These are phyloP conservation scores for Cairina moschata DNA, from an alignment of 2,113 vertebrate genomes.

Conservation along the genomic window DNA sequence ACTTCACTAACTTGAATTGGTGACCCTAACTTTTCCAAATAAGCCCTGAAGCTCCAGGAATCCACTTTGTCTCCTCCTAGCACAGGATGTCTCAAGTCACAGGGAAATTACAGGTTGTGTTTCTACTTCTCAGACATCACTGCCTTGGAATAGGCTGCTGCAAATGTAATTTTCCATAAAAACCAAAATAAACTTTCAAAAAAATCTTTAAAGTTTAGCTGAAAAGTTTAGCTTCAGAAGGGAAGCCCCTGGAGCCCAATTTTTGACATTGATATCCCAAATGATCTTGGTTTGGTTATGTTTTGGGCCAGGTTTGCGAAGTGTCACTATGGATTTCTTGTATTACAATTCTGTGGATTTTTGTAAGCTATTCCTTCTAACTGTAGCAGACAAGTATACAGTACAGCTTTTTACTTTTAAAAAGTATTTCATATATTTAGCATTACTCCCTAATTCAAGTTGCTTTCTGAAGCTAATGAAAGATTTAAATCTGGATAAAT, in stretches of 20 bases:
- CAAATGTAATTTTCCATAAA: not conserved
- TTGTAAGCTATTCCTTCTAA: not conserved
- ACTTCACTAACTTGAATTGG: too few relatives aligned
- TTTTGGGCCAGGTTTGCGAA: not conserved
- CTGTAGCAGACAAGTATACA: not conserved
- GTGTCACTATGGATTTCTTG: not conserved
- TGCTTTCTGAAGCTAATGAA: constrained; percentile 62
- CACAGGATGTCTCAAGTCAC: not conserved
- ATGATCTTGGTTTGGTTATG: not conserved
- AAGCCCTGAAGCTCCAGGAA: not conserved
- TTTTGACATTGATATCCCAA: not conserved
- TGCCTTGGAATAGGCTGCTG: not conserved
- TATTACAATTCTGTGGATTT: not conserved
- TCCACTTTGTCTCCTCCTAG: not conserved
- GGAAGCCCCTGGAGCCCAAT: not conserved
- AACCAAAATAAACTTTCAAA: not conserved
- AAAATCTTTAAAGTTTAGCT: not conserved
- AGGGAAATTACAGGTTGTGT: not conserved
- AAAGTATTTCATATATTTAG: constrained; percentile 54
- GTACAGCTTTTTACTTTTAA: not conserved
- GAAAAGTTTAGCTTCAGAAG: not conserved
- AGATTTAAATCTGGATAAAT: constrained; percentile 71
- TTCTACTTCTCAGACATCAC: not conserved
- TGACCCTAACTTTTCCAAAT: not conserved
- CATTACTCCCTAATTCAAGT: constrained; percentile 18